A percentile compares a stretch with the other conserved stretches of the same genome.
These are phyloP conservation scores for Dolichoris vasculosae DNA, from an alignment of 1,140 invertebrate species.

Conservation along the genomic window DNA sequence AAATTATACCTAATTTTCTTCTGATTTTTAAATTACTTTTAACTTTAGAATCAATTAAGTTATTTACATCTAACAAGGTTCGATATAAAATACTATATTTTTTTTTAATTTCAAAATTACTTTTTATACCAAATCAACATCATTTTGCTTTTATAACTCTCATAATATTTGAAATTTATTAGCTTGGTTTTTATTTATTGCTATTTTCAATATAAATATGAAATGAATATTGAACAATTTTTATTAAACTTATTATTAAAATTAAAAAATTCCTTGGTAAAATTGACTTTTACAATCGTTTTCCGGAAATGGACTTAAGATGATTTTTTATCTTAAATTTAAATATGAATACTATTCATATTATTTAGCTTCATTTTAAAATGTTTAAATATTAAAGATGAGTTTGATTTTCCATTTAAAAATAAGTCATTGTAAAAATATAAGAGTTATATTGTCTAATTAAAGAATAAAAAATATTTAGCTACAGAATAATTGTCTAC, in stretches of 20 bases:
- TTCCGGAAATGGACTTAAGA: no score
- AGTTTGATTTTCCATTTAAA: neutral
- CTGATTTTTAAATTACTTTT: neutral
- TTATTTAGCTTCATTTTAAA: no score
- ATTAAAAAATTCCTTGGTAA: no score
- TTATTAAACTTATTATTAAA: no score
- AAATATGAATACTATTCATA: no score
- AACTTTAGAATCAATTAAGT: conserved; percentile 6
- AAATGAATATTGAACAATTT: no score
- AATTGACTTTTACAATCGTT: no score
- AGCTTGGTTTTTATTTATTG: no score
- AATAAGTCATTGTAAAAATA: neutral
- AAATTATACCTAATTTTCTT: conserved; percentile 4
- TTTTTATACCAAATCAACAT: neutral
- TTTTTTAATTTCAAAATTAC: neutral
- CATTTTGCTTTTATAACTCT: neutral
- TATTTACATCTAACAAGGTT: neutral
- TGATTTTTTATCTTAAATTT: no score
- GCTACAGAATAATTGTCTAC: neutral
- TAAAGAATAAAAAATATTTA: neutral
- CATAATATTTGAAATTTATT: neutral
- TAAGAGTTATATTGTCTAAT: neutral
- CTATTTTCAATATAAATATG: no score
- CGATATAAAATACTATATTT: neutral
- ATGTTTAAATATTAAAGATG: no score